A percentile compares a stretch with the other conserved stretches of the same genome.
Conservation (phyloP, 2,888 invertebrate species). For the Amphipoea lucens region DNA sequence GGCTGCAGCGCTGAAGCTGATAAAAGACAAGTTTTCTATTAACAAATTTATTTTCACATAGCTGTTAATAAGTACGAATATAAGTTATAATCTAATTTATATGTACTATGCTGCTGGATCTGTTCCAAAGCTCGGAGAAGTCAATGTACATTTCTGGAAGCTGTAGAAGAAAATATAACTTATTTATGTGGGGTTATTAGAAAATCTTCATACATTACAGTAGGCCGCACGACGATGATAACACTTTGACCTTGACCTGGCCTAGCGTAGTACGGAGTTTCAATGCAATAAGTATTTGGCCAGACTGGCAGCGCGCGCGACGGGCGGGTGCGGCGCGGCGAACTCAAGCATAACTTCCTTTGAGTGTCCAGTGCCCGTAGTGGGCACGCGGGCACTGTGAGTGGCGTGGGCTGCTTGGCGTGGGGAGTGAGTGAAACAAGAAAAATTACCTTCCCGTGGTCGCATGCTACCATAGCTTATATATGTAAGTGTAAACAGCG, state of each 20-base stretch:
- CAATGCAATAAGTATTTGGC: no score
- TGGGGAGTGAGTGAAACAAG: no score
- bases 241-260: not conserved
- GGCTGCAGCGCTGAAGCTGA: not conserved
- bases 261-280: not conserved
- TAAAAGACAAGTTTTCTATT: not conserved
- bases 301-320: no score
- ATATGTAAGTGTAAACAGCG: no score
- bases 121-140: conserved; percentile 50
- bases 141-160: conserved; percentile 1
- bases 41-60: conserved; percentile 40
- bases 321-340: no score
- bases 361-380: no score
- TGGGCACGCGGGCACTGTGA: no score
- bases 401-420: no score
- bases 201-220: not conserved
- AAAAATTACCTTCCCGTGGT: no score
- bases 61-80: not conserved
- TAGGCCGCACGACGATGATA: no score
- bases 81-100: conserved; percentile 10
- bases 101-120: conserved; percentile 19
- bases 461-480: no score
- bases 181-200: not conserved
- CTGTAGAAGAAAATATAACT: not conserved
- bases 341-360: no score